A percentile compares a stretch with the other conserved stretches of the same genome.
These are phyloP conservation scores for Volucella inanis DNA, from an alignment of 2,888 invertebrate species.

Conservation along the genomic window DNA sequence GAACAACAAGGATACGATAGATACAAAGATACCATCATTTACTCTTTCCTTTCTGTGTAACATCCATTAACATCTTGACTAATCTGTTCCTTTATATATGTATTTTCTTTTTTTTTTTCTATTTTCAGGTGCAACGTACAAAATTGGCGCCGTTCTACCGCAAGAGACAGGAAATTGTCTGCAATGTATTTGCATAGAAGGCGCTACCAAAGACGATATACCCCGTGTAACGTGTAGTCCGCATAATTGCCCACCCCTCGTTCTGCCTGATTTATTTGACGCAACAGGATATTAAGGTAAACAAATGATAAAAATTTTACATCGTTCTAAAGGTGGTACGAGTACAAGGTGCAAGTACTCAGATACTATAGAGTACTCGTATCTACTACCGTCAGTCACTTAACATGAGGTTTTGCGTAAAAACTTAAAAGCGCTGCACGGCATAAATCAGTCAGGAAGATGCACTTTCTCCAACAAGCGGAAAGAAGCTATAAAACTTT, in stretches of 20 bases:
- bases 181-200: slow-evolving; percentile 87
- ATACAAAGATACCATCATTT: too few relatives aligned
- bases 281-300: slow-evolving; percentile 82
- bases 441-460: slow-evolving; percentile 36
- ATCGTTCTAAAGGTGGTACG: background rate
- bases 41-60: too few relatives aligned
- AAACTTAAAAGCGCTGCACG: slow-evolving; percentile 22
- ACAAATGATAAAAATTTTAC: slow-evolving; percentile 54
- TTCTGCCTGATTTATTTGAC: slow-evolving; percentile 82
- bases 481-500: slow-evolving; percentile 26
- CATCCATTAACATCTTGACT: background rate
- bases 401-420: slow-evolving; percentile 25
- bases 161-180: slow-evolving; percentile 89
- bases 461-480: slow-evolving; percentile 13
- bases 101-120: slow-evolving; percentile 24
- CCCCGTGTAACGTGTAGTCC: slow-evolving; percentile 83
- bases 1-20: too few relatives aligned
- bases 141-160: slow-evolving; percentile 87
- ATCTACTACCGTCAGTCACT: background rate
- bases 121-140: slow-evolving; percentile 85
- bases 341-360: background rate
- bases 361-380: background rate
- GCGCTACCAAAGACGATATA: slow-evolving; percentile 82
- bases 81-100: background rate
- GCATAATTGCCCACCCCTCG: slow-evolving; percentile 83